Evolutionary conservation across 2,113 vertebrate species (phyloP).

Genomic region (Chaetodon trifascialis): DNA sequence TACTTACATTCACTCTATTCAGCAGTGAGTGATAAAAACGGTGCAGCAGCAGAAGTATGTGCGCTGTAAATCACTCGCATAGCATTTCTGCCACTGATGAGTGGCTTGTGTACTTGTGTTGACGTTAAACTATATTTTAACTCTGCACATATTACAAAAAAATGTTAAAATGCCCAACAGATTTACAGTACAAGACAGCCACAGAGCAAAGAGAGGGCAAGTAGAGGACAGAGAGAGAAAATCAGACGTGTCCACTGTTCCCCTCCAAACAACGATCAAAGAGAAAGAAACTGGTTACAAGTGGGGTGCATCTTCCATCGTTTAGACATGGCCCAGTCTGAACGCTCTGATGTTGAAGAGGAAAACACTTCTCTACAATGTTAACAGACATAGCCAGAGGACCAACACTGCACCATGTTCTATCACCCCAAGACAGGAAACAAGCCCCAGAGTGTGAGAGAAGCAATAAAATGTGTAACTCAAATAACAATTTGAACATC

Average conservation of each 20-base stretch:
- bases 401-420: slow-evolving; percentile 23
- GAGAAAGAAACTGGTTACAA: slow-evolving; percentile 18
- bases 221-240: slow-evolving; percentile 3
- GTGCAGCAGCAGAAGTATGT: neutral
- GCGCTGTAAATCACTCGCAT: neutral
- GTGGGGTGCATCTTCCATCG: neutral
- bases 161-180: neutral
- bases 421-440: slow-evolving; percentile 33
- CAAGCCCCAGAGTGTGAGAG: slow-evolving; percentile 3
- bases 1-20: slow-evolving; percentile 8
- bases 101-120: neutral
- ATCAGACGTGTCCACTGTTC: slow-evolving; percentile 22
- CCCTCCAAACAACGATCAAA: slow-evolving; percentile 30
- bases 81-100: slow-evolving; percentile 14
- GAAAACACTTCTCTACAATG: slow-evolving; percentile 53
- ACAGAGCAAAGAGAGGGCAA: slow-evolving; percentile 22
- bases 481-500: slow-evolving; percentile 3
- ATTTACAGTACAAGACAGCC: slow-evolving; percentile 7
- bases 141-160: neutral
- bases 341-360: slow-evolving; percentile 44
- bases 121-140: neutral
- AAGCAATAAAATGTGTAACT: slow-evolving; percentile 10
- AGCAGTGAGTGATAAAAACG: neutral
- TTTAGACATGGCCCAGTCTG: slow-evolving; percentile 12
- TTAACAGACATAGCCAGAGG: slow-evolving; percentile 50